phyloP scores from a whole-genome alignment of 2,888 invertebrate genomes.

The Crossocerus cetratus region DNA sequence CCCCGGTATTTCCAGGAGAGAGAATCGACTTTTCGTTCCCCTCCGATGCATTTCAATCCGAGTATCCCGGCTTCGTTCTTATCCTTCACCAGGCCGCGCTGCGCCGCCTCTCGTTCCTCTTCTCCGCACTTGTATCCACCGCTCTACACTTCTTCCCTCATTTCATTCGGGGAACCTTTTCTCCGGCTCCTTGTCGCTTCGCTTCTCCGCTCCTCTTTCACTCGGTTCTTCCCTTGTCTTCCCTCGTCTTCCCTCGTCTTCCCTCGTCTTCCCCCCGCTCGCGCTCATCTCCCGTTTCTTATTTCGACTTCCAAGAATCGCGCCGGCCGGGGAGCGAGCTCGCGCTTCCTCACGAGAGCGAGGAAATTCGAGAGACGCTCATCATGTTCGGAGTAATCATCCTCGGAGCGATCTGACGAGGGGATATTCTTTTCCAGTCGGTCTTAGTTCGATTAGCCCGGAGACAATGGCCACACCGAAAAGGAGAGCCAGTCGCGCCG shows the following conservation, averaged over 20 bases:
- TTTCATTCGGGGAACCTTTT: slow-evolving; percentile 43
- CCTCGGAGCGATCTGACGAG: neutral
- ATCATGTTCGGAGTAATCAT: neutral
- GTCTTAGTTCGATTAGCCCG: neutral
- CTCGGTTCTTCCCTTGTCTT: slow-evolving; percentile 56
- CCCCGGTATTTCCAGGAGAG: slow-evolving; percentile 57
- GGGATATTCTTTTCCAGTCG: neutral
- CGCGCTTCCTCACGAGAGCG: slow-evolving; percentile 1
- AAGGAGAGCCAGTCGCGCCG: neutral
- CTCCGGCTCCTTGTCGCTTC: slow-evolving; percentile 12
- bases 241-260: slow-evolving; percentile 44
- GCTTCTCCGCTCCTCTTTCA: slow-evolving; percentile 29
- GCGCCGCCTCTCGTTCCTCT: slow-evolving; percentile 12
- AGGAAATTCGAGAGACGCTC: neutral
- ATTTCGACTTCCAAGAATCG: slow-evolving; percentile 53
- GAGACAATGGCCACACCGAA: no score
- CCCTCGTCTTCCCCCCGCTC: slow-evolving; percentile 8
- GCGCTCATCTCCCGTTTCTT: slow-evolving; percentile 55
- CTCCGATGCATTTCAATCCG: slow-evolving; percentile 58
- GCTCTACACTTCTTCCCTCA: slow-evolving; percentile 15
- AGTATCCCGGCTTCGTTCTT: slow-evolving; percentile 28
- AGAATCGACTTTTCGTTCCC: slow-evolving; percentile 61
- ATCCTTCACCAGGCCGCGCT: slow-evolving; percentile 24
- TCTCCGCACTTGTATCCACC: slow-evolving; percentile 1
- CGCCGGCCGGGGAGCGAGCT: slow-evolving; percentile 22